Evolutionary conservation across 1,140 invertebrate species (phyloP).

Genomic region (Drosophila quadrilineata): DNA sequence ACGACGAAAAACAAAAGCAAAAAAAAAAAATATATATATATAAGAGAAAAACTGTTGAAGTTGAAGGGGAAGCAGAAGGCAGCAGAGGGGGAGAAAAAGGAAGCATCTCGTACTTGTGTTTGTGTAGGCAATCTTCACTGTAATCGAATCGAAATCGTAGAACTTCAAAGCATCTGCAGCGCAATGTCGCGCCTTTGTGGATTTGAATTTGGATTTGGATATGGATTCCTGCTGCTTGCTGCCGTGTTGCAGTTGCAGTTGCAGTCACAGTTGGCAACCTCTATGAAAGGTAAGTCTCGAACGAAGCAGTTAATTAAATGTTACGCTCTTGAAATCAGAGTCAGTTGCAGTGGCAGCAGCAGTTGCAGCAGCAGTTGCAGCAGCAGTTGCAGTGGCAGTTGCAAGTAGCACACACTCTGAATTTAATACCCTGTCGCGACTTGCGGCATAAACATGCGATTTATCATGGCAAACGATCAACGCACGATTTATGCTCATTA

Average conservation of each 20-base stretch:
- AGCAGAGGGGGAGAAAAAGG: too few species aligned
- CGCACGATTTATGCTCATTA: conserved; percentile 79
- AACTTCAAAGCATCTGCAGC: conserved; percentile 71
- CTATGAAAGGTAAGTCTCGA: conserved; percentile 69
- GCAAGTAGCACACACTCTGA: conserved; percentile 43
- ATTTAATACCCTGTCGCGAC: conserved; percentile 50
- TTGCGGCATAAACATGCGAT: conserved; percentile 66
- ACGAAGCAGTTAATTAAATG: conserved; percentile 69
- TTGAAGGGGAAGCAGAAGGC: too few species aligned
- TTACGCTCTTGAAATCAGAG: conserved; percentile 42
- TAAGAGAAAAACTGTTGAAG: too few species aligned
- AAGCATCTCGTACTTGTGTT: too few species aligned
- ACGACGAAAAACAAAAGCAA: conserved; percentile 53
- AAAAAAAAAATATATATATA: too few species aligned
- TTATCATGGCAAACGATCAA: conserved; percentile 79
- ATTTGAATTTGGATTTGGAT: conserved; percentile 54
- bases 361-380: conserved; percentile 39
- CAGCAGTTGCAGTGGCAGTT: conserved; percentile 43
- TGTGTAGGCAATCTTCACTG: conserved; percentile 15
- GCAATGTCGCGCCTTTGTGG: conserved; percentile 64
- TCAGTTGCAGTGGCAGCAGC: conserved; percentile 46
- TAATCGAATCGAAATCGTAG: neutral
- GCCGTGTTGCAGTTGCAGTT: conserved; percentile 65
- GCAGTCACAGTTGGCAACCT: conserved; percentile 47
- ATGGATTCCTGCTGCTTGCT: conserved; percentile 52